phyloP scores from a whole-genome alignment of 2,888 invertebrate species.

The Campopleginae sp. region DNA sequence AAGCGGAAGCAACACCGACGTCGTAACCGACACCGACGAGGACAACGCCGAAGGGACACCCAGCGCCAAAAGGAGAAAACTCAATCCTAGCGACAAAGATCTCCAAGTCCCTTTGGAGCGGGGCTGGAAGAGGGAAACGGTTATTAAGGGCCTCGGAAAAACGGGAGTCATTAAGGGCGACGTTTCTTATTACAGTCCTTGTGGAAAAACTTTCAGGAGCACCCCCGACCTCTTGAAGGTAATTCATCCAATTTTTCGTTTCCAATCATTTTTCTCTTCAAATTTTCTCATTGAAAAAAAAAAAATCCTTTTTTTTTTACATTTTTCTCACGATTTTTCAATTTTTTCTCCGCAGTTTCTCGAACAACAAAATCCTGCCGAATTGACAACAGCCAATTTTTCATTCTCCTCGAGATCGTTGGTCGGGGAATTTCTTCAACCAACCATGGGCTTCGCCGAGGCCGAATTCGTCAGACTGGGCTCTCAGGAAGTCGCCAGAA shows the following conservation, averaged over 20 bases:
- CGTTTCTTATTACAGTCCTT: slow-evolving; percentile 93
- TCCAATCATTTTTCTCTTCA: background rate
- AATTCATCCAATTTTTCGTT: background rate
- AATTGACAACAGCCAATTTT: slow-evolving; percentile 94
- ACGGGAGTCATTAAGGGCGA: slow-evolving; percentile 96
- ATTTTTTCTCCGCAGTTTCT: slow-evolving; percentile 75
- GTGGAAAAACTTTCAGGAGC: slow-evolving; percentile 87
- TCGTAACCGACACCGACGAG: slow-evolving; percentile 82
- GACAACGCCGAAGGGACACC: slow-evolving; percentile 82
- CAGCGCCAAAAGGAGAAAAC: slow-evolving; percentile 81
- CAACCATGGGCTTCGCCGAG: slow-evolving; percentile 86
- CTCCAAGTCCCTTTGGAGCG: slow-evolving; percentile 81
- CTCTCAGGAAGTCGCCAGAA: slow-evolving; percentile 92
- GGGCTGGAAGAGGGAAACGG: slow-evolving; percentile 97
- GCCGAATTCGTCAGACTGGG: slow-evolving; percentile 91
- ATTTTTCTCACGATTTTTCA: background rate
- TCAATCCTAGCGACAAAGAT: slow-evolving; percentile 82
- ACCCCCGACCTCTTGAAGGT: slow-evolving; percentile 87
- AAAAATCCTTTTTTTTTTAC: background rate
- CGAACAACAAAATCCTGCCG: slow-evolving; percentile 84
- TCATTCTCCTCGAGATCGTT: slow-evolving; percentile 95
- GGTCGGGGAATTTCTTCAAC: slow-evolving; percentile 96
- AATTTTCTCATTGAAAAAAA: background rate
- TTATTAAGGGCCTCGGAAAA: slow-evolving; percentile 94
- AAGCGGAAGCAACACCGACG: slow-evolving; percentile 83